Conservation (phyloP, 2,888 invertebrate genomes). For the Caenorhabditis panamensis region DNA sequence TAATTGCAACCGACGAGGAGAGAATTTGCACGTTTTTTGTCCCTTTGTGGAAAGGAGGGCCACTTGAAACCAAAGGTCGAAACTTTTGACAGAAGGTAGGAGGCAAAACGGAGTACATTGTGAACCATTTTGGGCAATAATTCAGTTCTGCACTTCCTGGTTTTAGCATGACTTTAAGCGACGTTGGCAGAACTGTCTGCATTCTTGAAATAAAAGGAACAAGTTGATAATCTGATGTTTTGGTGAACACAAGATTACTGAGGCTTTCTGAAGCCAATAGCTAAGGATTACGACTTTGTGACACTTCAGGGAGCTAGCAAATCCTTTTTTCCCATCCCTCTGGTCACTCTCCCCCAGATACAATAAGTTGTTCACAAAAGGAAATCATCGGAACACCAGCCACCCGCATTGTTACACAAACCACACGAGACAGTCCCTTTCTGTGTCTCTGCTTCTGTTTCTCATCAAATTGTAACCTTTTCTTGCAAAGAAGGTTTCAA, state of each 20-base stretch:
- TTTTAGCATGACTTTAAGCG: not conserved
- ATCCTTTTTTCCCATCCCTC: too few species aligned
- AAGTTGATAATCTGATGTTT: too few species aligned
- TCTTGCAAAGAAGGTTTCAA: not conserved
- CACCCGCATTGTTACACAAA: slow-evolving; percentile 25
- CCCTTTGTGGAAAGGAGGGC: slow-evolving; percentile 26
- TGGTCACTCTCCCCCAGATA: too few species aligned
- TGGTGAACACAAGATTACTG: too few species aligned
- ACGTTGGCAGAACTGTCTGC: too few species aligned
- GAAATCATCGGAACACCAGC: slow-evolving; percentile 4
- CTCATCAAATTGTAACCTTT: slow-evolving; percentile 3
- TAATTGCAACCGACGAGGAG: slow-evolving; percentile 2
- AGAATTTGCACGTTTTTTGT: slow-evolving; percentile 16
- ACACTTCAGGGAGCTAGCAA: too few species aligned
- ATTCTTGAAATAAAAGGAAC: too few species aligned
- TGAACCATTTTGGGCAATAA: slow-evolving; percentile 1
- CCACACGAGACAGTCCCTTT: slow-evolving; percentile 1
- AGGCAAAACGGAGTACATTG: not conserved
- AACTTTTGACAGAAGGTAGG: not conserved
- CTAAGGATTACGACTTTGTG: too few species aligned
- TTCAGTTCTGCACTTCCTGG: not conserved
- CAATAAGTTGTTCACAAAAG: not conserved
- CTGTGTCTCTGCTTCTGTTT: not conserved
- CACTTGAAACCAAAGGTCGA: slow-evolving; percentile 52
- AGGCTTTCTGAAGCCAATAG: too few species aligned